Base-by-base conservation (phyloP, 2,888 invertebrate species). In the Oxyteleia sp. region DNA sequence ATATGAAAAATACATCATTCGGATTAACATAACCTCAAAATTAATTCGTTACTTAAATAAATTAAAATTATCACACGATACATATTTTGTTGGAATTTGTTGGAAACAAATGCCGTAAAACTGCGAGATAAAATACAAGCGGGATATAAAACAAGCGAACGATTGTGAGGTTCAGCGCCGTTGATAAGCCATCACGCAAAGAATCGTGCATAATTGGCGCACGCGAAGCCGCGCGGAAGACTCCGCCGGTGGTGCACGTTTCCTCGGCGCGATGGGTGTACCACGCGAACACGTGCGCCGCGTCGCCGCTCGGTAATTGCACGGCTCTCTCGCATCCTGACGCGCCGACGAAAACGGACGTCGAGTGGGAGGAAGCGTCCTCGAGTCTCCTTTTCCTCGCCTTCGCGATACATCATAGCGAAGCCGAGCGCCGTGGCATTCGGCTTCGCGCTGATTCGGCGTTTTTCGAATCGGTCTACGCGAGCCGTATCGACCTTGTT, bases 221-320 rank as follows among this genome's bases (percentile, higher is more conserved):
- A 61, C 61, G 76, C 76, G n/a, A 68, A 20, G 43, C 1, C 38
- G 23, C 38, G 71, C 59, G 38, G 72, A 29, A 18, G 41, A n/a
- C n/a, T n/a, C n/a, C n/a, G n/a, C n/a, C n/a, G n/a, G n/a, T n/a
- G n/a, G n/a, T n/a, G n/a, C 26, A 51, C 23, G 51, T 23, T 51
- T 23, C 26, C 32, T 35, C n/a, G 47, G 26, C 23, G 59, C 45
- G 75, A 45, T 51, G 45, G 38, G 57, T 43, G 53, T 74, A 20
- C 59, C 53, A 29, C 64, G 79, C 79, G 79, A 74, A 75, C 79
- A 83, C 83, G 79, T 79, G 79, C 79, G 83, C 69, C 64, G 53
- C 69, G 69, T 69, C 72, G 74, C 49, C 45, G 49, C 61, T 35
- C 76, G 78, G 71, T 82, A 83, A 83, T 79, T 83, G 79, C 69